These are phyloP conservation scores for Cynocephalus volans DNA, from an alignment of 2,113 vertebrate genomes.

Conservation along the genomic window DNA sequence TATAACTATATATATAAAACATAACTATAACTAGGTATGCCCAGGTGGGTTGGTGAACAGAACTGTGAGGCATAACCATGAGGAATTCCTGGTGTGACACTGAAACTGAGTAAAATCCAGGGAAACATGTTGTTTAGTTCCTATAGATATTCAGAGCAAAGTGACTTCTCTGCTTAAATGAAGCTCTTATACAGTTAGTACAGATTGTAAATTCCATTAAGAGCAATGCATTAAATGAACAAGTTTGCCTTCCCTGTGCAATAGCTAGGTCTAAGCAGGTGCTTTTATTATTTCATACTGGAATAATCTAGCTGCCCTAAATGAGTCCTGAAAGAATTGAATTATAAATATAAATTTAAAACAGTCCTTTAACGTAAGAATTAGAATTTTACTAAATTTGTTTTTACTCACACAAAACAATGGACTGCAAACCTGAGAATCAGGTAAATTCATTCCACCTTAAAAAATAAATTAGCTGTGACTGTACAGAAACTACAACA, in stretches of 20 bases:
- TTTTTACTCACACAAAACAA: background rate
- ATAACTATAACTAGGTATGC: background rate
- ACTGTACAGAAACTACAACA: background rate
- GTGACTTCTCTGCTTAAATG: background rate
- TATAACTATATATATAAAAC: too few relatives aligned
- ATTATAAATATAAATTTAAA: conserved; percentile 2
- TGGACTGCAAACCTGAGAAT: background rate
- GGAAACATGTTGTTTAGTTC: background rate
- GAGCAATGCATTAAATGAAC: background rate
- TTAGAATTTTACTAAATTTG: background rate
- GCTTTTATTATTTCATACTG: background rate
- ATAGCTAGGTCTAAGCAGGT: background rate
- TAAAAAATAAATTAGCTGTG: background rate
- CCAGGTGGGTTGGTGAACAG: background rate
- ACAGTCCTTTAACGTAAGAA: background rate
- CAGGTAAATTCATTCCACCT: background rate
- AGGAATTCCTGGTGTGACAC: background rate
- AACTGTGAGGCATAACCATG: background rate
- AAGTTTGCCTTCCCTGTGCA: background rate
- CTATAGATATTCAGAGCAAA: background rate
- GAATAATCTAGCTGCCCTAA: background rate
- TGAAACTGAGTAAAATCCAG: background rate
- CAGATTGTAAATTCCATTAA: background rate
- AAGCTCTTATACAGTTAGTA: background rate
- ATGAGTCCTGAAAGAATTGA: background rate